phyloP scores from a whole-genome alignment of 2,888 invertebrate genomes.

The Drosophila gaucha region DNA sequence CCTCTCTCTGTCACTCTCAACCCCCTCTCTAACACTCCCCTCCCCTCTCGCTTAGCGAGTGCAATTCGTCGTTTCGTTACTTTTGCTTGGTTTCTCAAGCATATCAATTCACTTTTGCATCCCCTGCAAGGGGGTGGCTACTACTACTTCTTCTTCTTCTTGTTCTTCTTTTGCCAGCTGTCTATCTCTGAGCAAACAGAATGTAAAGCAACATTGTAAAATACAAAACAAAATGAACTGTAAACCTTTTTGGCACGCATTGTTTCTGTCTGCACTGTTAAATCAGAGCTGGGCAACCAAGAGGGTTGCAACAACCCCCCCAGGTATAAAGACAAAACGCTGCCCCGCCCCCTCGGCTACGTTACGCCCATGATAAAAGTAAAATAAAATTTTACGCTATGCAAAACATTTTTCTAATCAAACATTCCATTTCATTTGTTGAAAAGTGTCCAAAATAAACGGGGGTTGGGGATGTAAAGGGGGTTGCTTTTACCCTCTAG shows the following conservation, averaged over 20 bases:
- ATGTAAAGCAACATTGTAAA: constrained; percentile 65
- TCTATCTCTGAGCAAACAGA: constrained; percentile 35
- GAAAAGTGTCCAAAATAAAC: constrained; percentile 22
- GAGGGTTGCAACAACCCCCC: constrained; percentile 59
- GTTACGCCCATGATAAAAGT: constrained; percentile 59
- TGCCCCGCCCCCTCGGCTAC: not conserved
- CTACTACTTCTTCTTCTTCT: constrained; percentile 23
- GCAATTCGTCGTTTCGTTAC: constrained; percentile 71
- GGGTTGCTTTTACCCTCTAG: not conserved
- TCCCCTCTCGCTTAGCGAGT: constrained; percentile 28
- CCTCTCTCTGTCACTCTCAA: not conserved
- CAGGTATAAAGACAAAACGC: constrained; percentile 44
- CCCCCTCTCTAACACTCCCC: not conserved
- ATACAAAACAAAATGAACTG: constrained; percentile 71
- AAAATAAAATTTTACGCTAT: constrained; percentile 75
- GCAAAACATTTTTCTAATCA: constrained; percentile 80
- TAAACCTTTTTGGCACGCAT: constrained; percentile 73
- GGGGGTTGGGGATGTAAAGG: not conserved
- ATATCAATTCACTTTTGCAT: constrained; percentile 78
- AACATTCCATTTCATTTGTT: constrained; percentile 77
- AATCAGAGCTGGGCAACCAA: constrained; percentile 35
- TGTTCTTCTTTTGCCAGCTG: constrained; percentile 8
- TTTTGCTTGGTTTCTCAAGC: constrained; percentile 79
- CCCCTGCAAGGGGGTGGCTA: constrained; percentile 47
- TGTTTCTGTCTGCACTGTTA: constrained; percentile 50